Conservation (phyloP, 2,888 invertebrate genomes). For the Hirtodrosophila cameraria region DNA sequence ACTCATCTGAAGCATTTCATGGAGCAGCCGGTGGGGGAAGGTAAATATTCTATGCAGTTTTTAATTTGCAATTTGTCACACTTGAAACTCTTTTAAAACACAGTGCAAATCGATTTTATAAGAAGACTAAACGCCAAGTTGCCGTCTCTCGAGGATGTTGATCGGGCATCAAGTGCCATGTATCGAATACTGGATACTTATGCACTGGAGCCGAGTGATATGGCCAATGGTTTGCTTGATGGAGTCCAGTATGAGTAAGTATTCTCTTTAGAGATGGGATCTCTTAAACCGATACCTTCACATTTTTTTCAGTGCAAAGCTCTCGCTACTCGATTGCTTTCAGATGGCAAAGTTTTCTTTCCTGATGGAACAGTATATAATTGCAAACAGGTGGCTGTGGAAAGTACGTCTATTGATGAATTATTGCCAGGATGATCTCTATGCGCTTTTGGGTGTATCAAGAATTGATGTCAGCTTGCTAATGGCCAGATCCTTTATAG, state of each 20-base stretch:
- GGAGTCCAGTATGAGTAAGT: constrained; percentile 42
- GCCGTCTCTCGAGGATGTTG: constrained; percentile 1
- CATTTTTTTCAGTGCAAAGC: constrained; percentile 18
- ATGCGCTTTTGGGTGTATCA: constrained; percentile 2
- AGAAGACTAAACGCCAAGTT: not conserved
- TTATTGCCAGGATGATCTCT: not conserved
- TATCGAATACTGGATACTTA: constrained; percentile 32
- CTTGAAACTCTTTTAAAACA: not conserved
- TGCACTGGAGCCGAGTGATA: constrained; percentile 3
- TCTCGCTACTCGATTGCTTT: constrained; percentile 48
- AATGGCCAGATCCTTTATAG: constrained; percentile 14
- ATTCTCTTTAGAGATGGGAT: too few relatives aligned
- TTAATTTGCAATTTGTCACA: not conserved
- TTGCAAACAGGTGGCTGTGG: constrained; percentile 36
- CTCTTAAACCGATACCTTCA: too few relatives aligned
- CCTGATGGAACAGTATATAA: not conserved
- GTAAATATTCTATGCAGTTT: not conserved
- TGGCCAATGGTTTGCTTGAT: constrained; percentile 44
- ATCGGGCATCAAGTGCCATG: constrained; percentile 26
- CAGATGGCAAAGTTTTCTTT: constrained; percentile 32
- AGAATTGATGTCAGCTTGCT: constrained; percentile 11
- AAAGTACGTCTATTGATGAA: not conserved
- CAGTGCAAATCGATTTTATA: constrained; percentile 41
- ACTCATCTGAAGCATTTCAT: constrained; percentile 15
- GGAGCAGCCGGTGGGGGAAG: constrained; percentile 26